These are phyloP conservation scores for Ascaphus truei DNA, from an alignment of 2,113 vertebrate species.

Conservation along the genomic window DNA sequence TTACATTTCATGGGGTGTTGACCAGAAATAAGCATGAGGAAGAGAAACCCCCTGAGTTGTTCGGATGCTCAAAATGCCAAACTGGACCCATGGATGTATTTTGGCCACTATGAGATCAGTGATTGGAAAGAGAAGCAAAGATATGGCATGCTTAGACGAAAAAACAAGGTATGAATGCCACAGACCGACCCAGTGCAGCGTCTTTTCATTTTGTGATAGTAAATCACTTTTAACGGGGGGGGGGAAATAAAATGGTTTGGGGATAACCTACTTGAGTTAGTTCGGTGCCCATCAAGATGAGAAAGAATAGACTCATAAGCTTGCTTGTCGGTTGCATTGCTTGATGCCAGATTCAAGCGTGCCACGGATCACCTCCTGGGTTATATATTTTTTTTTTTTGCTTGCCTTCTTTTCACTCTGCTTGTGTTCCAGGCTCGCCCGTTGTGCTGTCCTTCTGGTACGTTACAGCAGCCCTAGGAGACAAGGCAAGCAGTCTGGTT, in stretches of 20 bases:
- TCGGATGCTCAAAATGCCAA: background rate
- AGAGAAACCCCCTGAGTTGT: background rate
- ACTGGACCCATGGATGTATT: too few species aligned
- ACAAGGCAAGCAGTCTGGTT: constrained; percentile 61
- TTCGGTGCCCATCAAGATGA: constrained; percentile 93
- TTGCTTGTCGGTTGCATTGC: constrained; percentile 91
- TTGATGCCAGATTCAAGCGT: constrained; percentile 67
- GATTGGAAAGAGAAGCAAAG: too few species aligned
- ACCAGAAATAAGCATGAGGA: too few species aligned
- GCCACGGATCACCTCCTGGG: constrained; percentile 61
- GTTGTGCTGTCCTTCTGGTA: constrained; percentile 38
- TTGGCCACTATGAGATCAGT: too few species aligned
- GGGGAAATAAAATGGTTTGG: too few species aligned
- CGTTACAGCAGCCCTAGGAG: constrained; percentile 67
- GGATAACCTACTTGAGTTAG: constrained; percentile 92
- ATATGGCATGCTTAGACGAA: background rate
- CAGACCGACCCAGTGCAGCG: background rate
- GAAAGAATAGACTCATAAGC: constrained; percentile 85
- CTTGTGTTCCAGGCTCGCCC: constrained; percentile 1
- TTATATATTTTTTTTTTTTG: constrained; percentile 47
- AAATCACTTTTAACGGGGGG: constrained; percentile 57
- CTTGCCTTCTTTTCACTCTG: constrained; percentile 8
- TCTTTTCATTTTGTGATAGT: background rate
- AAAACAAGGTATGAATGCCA: too few species aligned
- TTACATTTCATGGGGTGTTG: too few species aligned